Evolutionary conservation across 2,888 invertebrate genomes (phyloP).

Genomic region (Anodontia alba): DNA sequence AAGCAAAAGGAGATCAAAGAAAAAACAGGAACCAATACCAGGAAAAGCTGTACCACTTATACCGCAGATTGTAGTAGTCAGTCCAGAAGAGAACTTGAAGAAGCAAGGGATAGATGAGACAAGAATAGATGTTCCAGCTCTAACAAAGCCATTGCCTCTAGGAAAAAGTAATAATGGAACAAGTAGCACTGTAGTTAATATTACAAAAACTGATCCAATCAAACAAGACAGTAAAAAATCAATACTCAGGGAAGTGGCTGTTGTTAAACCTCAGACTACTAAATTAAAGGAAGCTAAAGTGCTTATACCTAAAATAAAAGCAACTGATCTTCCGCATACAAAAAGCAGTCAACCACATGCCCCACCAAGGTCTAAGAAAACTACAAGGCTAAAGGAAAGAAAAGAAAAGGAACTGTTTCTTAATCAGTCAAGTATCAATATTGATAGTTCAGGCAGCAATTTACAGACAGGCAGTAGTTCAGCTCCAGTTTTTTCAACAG

Average conservation of each 20-base stretch:
- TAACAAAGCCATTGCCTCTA: neutral
- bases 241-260: neutral
- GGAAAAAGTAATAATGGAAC: neutral
- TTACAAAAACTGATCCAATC: neutral
- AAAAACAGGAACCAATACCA: slow-evolving; percentile 43
- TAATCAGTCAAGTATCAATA: neutral
- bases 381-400: neutral
- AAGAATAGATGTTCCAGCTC: neutral
- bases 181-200: neutral
- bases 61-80: slow-evolving; percentile 57
- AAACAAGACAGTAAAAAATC: neutral
- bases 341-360: slow-evolving; percentile 8
- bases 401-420: neutral
- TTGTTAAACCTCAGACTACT: neutral
- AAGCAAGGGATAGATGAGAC: neutral
- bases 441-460: neutral
- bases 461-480: neutral
- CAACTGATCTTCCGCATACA: slow-evolving; percentile 11
- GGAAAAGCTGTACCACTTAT: slow-evolving; percentile 61
- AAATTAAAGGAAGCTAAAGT: neutral
- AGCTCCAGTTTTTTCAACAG: neutral
- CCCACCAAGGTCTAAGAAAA: slow-evolving; percentile 21
- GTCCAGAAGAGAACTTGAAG: slow-evolving; percentile 11
- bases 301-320: slow-evolving; percentile 7
- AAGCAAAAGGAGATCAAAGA: slow-evolving; percentile 40